These are phyloP conservation scores for Mya arenaria DNA, from an alignment of 1,140 invertebrate species.

Conservation along the genomic window DNA sequence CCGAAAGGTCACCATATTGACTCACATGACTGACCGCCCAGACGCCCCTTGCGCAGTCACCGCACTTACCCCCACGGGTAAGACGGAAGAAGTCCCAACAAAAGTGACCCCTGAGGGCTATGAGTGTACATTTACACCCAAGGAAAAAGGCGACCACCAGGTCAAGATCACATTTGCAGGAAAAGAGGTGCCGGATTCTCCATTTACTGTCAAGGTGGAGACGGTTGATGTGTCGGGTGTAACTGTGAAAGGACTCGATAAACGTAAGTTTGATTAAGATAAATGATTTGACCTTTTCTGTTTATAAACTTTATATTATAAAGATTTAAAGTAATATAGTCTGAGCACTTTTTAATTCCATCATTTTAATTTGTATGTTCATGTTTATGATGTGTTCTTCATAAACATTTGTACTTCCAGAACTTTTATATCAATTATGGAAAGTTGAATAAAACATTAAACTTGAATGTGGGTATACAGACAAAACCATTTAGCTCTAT, in stretches of 20 bases:
- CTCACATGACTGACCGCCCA: conserved; percentile 85
- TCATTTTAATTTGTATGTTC: too few relatives aligned
- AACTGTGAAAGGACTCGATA: conserved; percentile 86
- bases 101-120: conserved; percentile 87
- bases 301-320: too few relatives aligned
- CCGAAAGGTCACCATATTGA: conserved; percentile 92
- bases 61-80: conserved; percentile 77
- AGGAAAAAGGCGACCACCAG: conserved; percentile 88
- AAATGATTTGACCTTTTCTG: too few relatives aligned
- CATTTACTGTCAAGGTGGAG: conserved; percentile 83
- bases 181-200: conserved; percentile 90
- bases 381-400: too few relatives aligned
- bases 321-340: too few relatives aligned
- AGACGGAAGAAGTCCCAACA: conserved; percentile 84
- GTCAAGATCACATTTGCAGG: conserved; percentile 88
- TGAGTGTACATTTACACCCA: conserved; percentile 91
- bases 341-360: too few relatives aligned
- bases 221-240: conserved; percentile 63
- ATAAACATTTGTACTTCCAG: too few relatives aligned
- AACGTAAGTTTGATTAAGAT: conserved; percentile 43
- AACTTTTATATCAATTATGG: too few relatives aligned
- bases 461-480: too few relatives aligned
- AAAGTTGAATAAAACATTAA: too few relatives aligned
- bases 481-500: too few relatives aligned
- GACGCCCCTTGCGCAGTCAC: conserved; percentile 85